phyloP scores from a whole-genome alignment of 2,113 vertebrate genomes.

The Microcebus ravelobensis region DNA sequence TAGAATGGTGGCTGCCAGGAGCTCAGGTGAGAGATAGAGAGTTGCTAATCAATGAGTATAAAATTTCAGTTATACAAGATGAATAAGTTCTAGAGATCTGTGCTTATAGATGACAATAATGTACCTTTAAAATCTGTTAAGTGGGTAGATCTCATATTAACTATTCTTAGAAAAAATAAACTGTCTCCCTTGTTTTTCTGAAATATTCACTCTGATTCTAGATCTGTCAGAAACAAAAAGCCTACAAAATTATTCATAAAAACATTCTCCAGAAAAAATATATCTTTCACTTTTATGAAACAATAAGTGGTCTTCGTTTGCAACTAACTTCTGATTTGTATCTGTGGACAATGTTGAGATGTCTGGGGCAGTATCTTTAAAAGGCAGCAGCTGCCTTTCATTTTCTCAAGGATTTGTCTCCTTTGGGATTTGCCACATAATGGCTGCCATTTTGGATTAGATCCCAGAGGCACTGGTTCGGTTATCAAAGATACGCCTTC shows the following conservation, averaged over 20 bases:
- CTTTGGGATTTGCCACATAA: not conserved
- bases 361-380: not conserved
- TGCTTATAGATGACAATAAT: not conserved
- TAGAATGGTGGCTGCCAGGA: not conserved
- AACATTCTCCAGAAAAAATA: constrained; percentile 24
- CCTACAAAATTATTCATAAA: constrained; percentile 39
- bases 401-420: not conserved
- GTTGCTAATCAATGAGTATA: not conserved
- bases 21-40: not conserved
- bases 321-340: not conserved
- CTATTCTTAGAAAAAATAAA: not conserved
- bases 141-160: too few species aligned
- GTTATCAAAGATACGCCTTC: constrained; percentile 30
- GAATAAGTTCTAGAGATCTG: not conserved
- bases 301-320: not conserved
- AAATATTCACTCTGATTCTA: constrained; percentile 50
- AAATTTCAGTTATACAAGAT: not conserved
- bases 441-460: constrained; percentile 29
- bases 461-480: not conserved
- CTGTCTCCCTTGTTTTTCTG: not conserved
- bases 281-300: not conserved
- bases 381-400: not conserved
- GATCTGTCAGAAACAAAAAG: constrained; percentile 42
- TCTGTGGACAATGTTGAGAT: not conserved
- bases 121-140: not conserved